Conservation (phyloP, 2,797 vertebrate species). For the Cynodonichthys magdalenae region DNA sequence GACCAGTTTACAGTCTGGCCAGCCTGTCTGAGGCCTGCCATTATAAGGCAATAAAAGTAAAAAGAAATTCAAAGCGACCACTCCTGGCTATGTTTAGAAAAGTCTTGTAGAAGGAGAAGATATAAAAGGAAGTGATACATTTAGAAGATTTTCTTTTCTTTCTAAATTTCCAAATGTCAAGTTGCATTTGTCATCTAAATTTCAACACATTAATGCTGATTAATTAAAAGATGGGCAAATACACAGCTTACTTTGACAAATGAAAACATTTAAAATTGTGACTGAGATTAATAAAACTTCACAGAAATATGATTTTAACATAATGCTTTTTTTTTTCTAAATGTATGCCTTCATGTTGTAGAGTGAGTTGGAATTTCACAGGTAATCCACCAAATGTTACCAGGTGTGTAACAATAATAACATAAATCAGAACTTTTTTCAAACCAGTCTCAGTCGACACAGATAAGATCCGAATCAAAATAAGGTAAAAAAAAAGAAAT, state of each 20-base stretch:
- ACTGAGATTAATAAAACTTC: background rate
- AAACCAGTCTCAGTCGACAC: slow-evolving; percentile 15
- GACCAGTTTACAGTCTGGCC: slow-evolving; percentile 39
- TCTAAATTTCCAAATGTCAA: slow-evolving; percentile 7
- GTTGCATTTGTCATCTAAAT: background rate
- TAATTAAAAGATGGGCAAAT: background rate
- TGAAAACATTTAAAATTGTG: background rate
- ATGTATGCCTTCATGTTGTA: background rate
- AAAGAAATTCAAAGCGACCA: slow-evolving; percentile 54
- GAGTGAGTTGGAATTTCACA: slow-evolving; percentile 12
- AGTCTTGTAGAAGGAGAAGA: slow-evolving; percentile 12
- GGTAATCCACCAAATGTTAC: slow-evolving; percentile 10
- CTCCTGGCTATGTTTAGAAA: slow-evolving; percentile 32
- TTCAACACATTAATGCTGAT: background rate
- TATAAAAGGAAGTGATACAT: slow-evolving; percentile 15
- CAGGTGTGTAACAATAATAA: slow-evolving; percentile 28
- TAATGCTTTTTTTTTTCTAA: slow-evolving; percentile 3
- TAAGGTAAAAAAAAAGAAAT: slow-evolving; percentile 43
- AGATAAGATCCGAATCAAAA: slow-evolving; percentile 50
- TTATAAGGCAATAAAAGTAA: slow-evolving; percentile 36
- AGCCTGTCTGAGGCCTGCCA: slow-evolving; percentile 39
- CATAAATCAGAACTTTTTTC: slow-evolving; percentile 35
- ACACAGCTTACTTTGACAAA: background rate
- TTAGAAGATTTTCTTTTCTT: slow-evolving; percentile 18
- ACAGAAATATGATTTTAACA: background rate